phyloP scores from a whole-genome alignment of 2,797 vertebrate species.

The Gila robusta region DNA sequence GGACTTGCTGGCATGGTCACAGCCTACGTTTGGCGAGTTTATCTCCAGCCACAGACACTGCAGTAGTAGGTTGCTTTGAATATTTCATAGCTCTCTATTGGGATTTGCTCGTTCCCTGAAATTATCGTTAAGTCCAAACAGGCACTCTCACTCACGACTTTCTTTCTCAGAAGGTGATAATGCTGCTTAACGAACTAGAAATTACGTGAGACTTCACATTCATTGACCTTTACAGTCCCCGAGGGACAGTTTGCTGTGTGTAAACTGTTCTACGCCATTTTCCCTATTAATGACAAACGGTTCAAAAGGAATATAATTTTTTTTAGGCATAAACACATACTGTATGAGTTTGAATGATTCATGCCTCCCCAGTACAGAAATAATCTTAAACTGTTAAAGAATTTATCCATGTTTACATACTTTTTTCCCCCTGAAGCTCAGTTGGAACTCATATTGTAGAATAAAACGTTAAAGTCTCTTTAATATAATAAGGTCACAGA shows the following conservation, averaged over 20 bases:
- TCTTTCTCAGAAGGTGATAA: conserved; percentile 10
- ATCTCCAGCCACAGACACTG: conserved; percentile 53
- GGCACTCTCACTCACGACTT: neutral
- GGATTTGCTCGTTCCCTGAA: conserved; percentile 28
- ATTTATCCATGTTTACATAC: conserved; percentile 4
- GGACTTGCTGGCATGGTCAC: conserved; percentile 37
- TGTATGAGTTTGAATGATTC: neutral
- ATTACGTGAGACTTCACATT: conserved; percentile 20
- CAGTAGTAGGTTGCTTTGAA: conserved; percentile 48
- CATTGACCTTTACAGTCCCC: conserved; percentile 14
- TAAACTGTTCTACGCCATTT: neutral
- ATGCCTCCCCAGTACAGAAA: neutral
- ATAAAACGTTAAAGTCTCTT: neutral
- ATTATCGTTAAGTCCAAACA: conserved; percentile 21
- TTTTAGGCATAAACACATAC: conserved; percentile 5
- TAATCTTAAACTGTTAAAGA: neutral
- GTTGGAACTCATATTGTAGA: neutral
- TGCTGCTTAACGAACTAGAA: conserved; percentile 22
- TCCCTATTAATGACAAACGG: neutral
- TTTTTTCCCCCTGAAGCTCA: neutral
- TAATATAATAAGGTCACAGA: neutral
- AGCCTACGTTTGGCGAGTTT: conserved; percentile 48
- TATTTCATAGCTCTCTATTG: conserved; percentile 54
- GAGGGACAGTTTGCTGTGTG: neutral
- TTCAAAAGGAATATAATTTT: conserved; percentile 5